Evolutionary conservation across 2,888 invertebrate genomes (phyloP).

Genomic region (Lasioglossum vierecki): DNA sequence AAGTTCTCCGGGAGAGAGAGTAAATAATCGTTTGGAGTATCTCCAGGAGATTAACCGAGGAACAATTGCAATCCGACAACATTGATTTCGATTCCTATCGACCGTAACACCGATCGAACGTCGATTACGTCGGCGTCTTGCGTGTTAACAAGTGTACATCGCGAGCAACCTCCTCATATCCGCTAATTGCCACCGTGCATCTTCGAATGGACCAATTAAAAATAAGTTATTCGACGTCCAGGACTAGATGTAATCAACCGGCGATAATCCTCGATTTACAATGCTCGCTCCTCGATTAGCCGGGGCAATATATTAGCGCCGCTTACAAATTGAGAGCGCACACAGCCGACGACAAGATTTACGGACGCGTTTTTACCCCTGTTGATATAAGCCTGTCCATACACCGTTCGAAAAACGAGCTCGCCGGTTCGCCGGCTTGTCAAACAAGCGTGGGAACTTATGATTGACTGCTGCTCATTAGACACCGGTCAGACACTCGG

Average conservation of each 20-base stretch:
- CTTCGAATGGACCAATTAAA: conserved; percentile 52
- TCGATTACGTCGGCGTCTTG: conserved; percentile 13
- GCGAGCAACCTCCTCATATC: conserved; percentile 30
- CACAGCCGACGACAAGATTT: conserved; percentile 50
- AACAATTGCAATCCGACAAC: conserved; percentile 4
- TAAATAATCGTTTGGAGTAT: neutral
- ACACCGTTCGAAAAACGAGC: conserved; percentile 20
- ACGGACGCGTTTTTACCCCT: conserved; percentile 48
- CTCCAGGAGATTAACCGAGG: neutral
- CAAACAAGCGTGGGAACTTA: conserved; percentile 22
- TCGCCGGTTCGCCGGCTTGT: conserved; percentile 1
- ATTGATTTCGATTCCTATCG: conserved; percentile 25
- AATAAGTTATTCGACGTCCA: conserved; percentile 41
- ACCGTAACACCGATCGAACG: conserved; percentile 21
- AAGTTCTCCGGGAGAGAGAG: neutral
- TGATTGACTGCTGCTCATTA: conserved; percentile 18
- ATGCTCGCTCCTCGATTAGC: conserved; percentile 39
- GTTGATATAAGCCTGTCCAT: conserved; percentile 34
- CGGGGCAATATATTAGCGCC: conserved; percentile 46
- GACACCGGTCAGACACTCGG: conserved; percentile 1
- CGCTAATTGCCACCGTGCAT: conserved; percentile 39
- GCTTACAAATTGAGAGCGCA: conserved; percentile 57
- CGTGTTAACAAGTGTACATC: conserved; percentile 20
- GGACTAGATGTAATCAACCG: conserved; percentile 43
- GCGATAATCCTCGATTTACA: conserved; percentile 54